A percentile compares a stretch with the other conserved stretches of the same genome.
phyloP scores from a whole-genome alignment of 2,797 vertebrate genomes.

The Syndactyla subalaris region DNA sequence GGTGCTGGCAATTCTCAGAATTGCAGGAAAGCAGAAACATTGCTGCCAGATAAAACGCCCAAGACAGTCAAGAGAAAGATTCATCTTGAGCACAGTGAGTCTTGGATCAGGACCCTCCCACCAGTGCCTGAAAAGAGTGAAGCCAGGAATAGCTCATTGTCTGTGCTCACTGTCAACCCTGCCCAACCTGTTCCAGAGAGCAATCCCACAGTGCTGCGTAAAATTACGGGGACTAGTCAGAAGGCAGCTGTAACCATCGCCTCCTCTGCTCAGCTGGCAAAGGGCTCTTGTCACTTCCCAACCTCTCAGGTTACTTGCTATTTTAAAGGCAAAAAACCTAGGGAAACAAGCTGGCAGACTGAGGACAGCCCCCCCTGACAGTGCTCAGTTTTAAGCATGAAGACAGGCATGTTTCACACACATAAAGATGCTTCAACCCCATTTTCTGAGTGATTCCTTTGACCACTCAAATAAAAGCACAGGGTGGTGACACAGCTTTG shows the following conservation, averaged over 20 bases:
- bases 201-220: neutral
- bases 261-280: slow-evolving; percentile 17
- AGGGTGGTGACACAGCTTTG: neutral
- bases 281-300: slow-evolving; percentile 18
- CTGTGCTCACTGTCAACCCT: slow-evolving; percentile 33
- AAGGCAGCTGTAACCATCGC: slow-evolving; percentile 42
- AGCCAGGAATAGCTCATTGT: slow-evolving; percentile 42
- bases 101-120: slow-evolving; percentile 26
- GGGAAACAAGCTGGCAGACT: neutral
- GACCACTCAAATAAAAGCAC: neutral
- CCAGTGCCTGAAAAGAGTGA: neutral
- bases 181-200: slow-evolving; percentile 4
- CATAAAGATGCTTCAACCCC: neutral
- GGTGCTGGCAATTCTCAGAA: neutral
- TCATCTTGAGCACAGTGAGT: neutral
- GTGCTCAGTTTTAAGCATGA: neutral
- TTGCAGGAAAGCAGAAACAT: neutral
- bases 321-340: slow-evolving; percentile 5
- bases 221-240: neutral
- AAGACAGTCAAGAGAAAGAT: neutral
- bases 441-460: neutral
- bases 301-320: neutral
- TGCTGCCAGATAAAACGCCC: neutral
- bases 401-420: neutral
- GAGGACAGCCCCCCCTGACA: neutral